phyloP scores from a whole-genome alignment of 1,140 invertebrate genomes.

The Lepidurus arcticus region DNA sequence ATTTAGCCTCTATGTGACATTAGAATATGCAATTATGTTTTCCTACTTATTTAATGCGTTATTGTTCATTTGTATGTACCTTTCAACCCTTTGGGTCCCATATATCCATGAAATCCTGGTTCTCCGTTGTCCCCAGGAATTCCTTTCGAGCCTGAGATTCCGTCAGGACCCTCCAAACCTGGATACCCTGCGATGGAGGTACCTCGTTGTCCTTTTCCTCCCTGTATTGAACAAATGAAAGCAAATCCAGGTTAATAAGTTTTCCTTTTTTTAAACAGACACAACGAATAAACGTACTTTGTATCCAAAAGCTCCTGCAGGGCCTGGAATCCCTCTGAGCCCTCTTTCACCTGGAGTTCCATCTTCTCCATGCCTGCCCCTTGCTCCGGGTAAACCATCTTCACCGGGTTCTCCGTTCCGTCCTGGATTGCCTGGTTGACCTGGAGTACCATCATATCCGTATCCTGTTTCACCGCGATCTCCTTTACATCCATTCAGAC shows the following conservation, averaged over 20 bases:
- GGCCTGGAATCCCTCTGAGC: slow-evolving; percentile 36
- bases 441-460: not conserved
- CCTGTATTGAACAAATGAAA: not conserved
- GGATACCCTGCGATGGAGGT: slow-evolving; percentile 37
- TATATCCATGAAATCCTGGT: slow-evolving; percentile 37
- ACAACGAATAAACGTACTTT: not conserved
- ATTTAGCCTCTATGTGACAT: too few species aligned
- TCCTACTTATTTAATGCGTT: too few species aligned
- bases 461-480: slow-evolving; percentile 35
- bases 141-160: slow-evolving; percentile 33
- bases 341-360: slow-evolving; percentile 38
- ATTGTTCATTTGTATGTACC: not conserved
- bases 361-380: slow-evolving; percentile 30
- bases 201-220: slow-evolving; percentile 37
- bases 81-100: slow-evolving; percentile 38
- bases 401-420: not conserved
- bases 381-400: not conserved
- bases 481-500: slow-evolving; percentile 34
- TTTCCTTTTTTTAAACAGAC: too few species aligned
- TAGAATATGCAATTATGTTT: too few species aligned
- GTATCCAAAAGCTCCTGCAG: not conserved
- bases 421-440: not conserved
- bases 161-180: slow-evolving; percentile 39
- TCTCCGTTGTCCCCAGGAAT: slow-evolving; percentile 36
- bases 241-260: not conserved